These are phyloP conservation scores for Metellina segmentata DNA, from an alignment of 2,888 invertebrate genomes.

Conservation along the genomic window DNA sequence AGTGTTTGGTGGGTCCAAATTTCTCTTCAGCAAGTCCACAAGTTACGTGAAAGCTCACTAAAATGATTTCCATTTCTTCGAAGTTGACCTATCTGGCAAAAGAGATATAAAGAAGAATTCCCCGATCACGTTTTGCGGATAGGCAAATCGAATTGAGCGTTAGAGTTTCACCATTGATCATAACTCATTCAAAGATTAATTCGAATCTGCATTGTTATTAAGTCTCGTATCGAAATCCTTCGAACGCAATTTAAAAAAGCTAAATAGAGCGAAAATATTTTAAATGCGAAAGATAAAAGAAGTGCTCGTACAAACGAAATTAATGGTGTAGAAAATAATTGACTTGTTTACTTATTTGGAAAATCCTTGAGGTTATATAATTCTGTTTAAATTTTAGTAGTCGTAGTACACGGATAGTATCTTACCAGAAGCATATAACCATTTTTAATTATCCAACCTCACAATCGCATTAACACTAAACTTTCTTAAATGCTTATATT, in stretches of 20 bases:
- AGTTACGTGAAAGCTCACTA: constrained; percentile 31
- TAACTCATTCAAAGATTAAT: constrained; percentile 42
- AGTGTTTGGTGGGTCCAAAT: constrained; percentile 25
- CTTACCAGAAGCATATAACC: too few relatives aligned
- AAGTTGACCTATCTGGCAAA: constrained; percentile 15
- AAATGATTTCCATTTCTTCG: constrained; percentile 21
- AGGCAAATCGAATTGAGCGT: not conserved
- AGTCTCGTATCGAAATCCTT: not conserved
- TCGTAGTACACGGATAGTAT: too few relatives aligned
- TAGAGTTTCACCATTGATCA: constrained; percentile 44
- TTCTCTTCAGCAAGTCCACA: not conserved
- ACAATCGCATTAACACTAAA: too few relatives aligned
- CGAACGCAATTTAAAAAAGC: not conserved
- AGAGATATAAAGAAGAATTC: not conserved
- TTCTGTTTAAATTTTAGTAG: too few relatives aligned
- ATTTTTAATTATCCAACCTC: too few relatives aligned
- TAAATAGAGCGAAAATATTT: not conserved
- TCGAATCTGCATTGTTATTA: constrained; percentile 17
- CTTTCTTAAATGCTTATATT: too few relatives aligned
- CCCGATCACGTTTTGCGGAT: constrained; percentile 43
- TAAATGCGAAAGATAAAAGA: not conserved
- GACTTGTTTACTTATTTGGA: too few relatives aligned
- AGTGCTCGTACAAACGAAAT: not conserved
- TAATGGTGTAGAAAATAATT: not conserved
- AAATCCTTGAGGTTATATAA: too few relatives aligned